Percentiles rank a stretch among this genome's conserved stretches.
These are phyloP conservation scores for Nomia melanderi DNA, from an alignment of 1,140 invertebrate species.

Conservation along the genomic window DNA sequence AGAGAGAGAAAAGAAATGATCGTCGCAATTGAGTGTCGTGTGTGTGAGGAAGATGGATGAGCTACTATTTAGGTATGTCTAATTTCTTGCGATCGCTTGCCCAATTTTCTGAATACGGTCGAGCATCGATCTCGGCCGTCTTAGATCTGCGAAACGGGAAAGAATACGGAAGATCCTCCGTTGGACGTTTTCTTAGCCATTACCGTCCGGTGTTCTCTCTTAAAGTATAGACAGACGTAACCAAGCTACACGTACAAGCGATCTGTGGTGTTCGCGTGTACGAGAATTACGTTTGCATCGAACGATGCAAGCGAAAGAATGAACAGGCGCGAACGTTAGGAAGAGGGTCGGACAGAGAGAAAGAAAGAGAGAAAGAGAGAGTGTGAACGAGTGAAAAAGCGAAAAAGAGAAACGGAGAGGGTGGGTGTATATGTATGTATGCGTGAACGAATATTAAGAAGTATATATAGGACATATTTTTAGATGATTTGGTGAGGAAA, in stretches of 20 bases:
- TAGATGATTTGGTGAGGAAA: conserved; percentile 70
- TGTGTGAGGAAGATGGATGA: neutral
- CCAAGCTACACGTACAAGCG: conserved; percentile 24
- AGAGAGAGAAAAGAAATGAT: too few relatives aligned
- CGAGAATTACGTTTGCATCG: neutral
- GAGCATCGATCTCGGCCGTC: neutral
- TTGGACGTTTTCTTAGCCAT: conserved; percentile 52
- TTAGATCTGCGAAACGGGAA: neutral
- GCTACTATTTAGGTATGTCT: neutral
- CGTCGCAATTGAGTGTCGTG: neutral
- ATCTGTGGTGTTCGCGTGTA: conserved; percentile 22
- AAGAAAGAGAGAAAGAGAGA: conserved; percentile 7
- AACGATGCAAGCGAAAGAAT: neutral
- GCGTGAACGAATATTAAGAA: conserved; percentile 24
- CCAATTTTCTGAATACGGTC: neutral
- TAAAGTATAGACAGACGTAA: conserved; percentile 31
- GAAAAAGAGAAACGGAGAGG: conserved; percentile 6
- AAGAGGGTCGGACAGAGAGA: neutral
- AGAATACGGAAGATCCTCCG: conserved; percentile 19
- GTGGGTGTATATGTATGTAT: neutral
- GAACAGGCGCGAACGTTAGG: neutral
- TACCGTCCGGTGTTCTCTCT: conserved; percentile 62
- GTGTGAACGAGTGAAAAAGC: neutral
- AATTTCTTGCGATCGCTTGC: neutral
- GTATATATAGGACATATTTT: conserved; percentile 72